Conservation (phyloP, 2,113 vertebrate species). For the Athene cunicularia region DNA sequence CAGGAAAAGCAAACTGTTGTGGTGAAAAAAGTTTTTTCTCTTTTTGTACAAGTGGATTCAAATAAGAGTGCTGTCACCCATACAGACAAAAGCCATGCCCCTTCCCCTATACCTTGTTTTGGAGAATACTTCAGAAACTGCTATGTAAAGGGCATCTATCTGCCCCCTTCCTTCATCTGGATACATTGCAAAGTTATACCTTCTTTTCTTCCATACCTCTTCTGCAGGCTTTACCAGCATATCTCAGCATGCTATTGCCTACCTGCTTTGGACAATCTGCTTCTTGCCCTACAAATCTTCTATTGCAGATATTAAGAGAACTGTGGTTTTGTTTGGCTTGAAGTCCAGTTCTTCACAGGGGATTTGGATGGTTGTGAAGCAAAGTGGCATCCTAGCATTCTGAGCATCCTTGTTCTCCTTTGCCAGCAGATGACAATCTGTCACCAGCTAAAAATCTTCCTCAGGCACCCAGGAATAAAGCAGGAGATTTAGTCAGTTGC, state of each 20-base stretch:
- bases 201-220: not conserved
- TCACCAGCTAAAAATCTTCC: not conserved
- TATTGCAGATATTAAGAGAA: not conserved
- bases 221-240: not conserved
- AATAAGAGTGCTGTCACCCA: not conserved
- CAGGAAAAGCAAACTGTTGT: not conserved
- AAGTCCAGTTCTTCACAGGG: not conserved
- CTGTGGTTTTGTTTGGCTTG: not conserved
- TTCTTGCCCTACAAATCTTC: not conserved
- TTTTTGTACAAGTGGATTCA: not conserved
- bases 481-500: not conserved
- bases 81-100: not conserved
- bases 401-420: not conserved
- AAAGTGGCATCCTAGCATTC: not conserved
- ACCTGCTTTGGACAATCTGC: not conserved
- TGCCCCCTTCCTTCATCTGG: not conserved
- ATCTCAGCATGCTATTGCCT: not conserved
- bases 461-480: not conserved
- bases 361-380: not conserved
- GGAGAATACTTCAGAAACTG: not conserved
- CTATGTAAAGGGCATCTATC: not conserved
- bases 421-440: not conserved
- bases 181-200: not conserved
- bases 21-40: not conserved
- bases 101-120: not conserved